A percentile compares a stretch with the other conserved stretches of the same genome.
Evolutionary conservation across 2,113 vertebrate genomes (phyloP).

Genomic region (Phoxinus phoxinus): DNA sequence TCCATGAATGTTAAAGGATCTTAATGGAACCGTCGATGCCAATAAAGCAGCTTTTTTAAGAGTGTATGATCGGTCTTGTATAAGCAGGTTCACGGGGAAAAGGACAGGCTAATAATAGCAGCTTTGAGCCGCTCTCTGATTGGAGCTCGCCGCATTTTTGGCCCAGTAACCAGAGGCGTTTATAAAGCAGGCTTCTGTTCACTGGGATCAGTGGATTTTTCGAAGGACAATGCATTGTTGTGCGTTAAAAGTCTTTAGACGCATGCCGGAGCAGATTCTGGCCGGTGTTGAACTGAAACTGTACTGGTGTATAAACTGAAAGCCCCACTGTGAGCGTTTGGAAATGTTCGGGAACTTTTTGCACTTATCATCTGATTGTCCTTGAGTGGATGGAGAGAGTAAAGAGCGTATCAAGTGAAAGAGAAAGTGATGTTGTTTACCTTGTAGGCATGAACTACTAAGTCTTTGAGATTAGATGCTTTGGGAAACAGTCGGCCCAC

Average conservation of each 20-base stretch:
- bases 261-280: constrained; percentile 4
- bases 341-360: neutral
- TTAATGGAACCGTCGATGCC: no score
- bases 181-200: constrained; percentile 75
- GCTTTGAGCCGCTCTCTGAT: constrained; percentile 65
- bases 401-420: neutral
- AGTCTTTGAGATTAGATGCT: constrained; percentile 91
- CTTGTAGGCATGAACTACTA: constrained; percentile 94
- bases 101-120: constrained; percentile 70
- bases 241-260: constrained; percentile 57
- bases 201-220: constrained; percentile 66
- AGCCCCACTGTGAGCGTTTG: neutral
- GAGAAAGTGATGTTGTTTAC: constrained; percentile 71
- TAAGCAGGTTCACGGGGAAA: constrained; percentile 54
- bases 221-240: constrained; percentile 73
- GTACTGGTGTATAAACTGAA: no score
- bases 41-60: no score
- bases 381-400: neutral
- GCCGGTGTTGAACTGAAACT: constrained; percentile 30
- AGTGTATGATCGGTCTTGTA: constrained; percentile 49
- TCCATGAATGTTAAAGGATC: no score
- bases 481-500: constrained; percentile 90
- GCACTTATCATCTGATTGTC: neutral
- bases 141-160: constrained; percentile 63
- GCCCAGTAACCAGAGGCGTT: constrained; percentile 61